Percentiles rank a stretch among this genome's conserved stretches.
phyloP scores from a whole-genome alignment of 2,797 vertebrate species.

The Pristis pectinata region DNA sequence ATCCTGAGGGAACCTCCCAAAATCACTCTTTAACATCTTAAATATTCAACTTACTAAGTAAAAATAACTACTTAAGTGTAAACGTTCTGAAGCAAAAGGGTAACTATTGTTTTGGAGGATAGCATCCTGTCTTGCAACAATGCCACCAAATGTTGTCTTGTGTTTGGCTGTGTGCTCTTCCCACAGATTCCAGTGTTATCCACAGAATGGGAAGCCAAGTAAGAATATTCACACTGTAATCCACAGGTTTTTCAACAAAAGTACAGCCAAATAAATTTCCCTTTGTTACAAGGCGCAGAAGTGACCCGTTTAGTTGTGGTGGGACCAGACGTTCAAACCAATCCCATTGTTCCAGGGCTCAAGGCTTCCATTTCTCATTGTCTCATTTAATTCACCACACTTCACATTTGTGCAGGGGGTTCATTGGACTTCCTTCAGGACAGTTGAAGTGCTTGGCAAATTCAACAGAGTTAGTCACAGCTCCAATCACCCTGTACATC shows the following conservation, averaged over 20 bases:
- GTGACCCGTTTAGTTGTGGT: neutral
- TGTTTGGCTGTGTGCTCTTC: neutral
- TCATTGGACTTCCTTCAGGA: slow-evolving; percentile 75
- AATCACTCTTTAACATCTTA: neutral
- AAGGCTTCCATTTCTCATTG: neutral
- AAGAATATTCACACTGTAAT: neutral
- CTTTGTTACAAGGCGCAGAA: neutral
- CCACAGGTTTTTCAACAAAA: neutral
- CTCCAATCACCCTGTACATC: slow-evolving; percentile 84
- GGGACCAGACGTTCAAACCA: too few species aligned
- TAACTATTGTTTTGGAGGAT: neutral
- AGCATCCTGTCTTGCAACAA: neutral
- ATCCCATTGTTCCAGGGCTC: neutral
- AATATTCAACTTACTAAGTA: slow-evolving; percentile 2
- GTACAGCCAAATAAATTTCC: neutral
- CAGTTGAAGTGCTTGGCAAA: slow-evolving; percentile 86
- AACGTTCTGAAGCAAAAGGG: neutral
- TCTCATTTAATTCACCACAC: slow-evolving; percentile 69
- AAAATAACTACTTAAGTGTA: neutral
- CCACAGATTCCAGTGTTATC: neutral
- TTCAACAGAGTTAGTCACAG: slow-evolving; percentile 81
- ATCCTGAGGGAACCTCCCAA: neutral
- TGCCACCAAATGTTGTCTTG: too few species aligned
- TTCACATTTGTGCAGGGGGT: slow-evolving; percentile 84
- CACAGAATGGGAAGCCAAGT: neutral